Evolutionary conservation across 2,113 vertebrate species (phyloP), one percentile per base, ranked within the genome.

Genomic region (Abramis brama): DNA sequence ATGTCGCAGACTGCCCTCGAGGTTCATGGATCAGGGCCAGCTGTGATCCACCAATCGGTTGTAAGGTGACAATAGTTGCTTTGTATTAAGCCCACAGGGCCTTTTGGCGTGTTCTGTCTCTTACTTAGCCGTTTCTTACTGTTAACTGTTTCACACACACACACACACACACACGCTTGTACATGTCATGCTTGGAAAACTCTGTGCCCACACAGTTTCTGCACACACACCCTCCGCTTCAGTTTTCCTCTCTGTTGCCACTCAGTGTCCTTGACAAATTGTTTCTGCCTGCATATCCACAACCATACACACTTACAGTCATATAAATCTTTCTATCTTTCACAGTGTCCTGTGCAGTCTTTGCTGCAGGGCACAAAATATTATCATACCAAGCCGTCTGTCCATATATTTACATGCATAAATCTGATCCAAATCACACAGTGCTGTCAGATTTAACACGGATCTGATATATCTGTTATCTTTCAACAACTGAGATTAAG

Each of bases 1-100:
- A 66, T 52, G 27, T 77, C 10, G 11, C 33, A 73, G 64, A 43
- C 66, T 73, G 50, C 68, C 82, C 78, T 86, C 25, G 19, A 83
- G 85, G 88, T 76, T 74, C 4, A 45, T 79, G 77, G 88, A 80
- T 79, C 68, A 83, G 43, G 55, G 52, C 85, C 85, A 52, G 79
- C 70, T 36, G 52, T 76, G 73, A 82, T 85, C 25, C 39, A 82
- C 55, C 30, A 78, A 60, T 78, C n/a, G 80, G 79, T 30, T 82
- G 17, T 57, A 79, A 81, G 57, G 68, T 66, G 83, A 77, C n/a
- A 77, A 23, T 55, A 59, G 39, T 59, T 62, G 70, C 59, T 25
- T 57, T 85, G 60, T 27, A 82, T n/a, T 71, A 12, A 68, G 73
- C 55, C 43, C 57, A 74, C 1, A 43, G 57, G 74, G 84, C 59